Evolutionary conservation across 2,113 vertebrate species (phyloP), one percentile per base, ranked within the genome.

Genomic region (western clawed frog (Xenopus tropicalis)): DNA sequence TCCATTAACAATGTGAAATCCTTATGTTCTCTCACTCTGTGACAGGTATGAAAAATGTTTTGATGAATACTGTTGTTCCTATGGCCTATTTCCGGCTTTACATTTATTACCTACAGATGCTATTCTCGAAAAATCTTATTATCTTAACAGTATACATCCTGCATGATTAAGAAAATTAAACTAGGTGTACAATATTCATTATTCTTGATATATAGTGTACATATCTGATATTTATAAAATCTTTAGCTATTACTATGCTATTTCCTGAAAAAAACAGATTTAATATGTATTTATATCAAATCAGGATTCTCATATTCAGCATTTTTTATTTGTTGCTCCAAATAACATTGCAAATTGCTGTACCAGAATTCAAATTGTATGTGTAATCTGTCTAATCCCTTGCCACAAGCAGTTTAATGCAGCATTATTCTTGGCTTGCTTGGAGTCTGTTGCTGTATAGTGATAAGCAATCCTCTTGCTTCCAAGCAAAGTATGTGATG

Each of bases 371-470:
- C 70, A 44, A 81, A 76, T 79, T 78, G 13, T 77, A 17, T 48
- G 72, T 80, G 79, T 71, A 67, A 46, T 25, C 24, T 48, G 72
- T 80, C 78, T 71, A 65, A 46, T 21, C 24, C 63, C 12, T 56
- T 77, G 66, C 29, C 71, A 77, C 0, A 0, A 59, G 72, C 68
- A 66, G 23, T n/a, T 71, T 74, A 79, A 24, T 80, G 72, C 25
- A 59, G 43, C 29, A 24, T 46, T 81, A 81, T 71, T 78, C 68
- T 43, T 83, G 72, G 78, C 74, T 46, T 63, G 43, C 71, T 73
- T 77, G 83, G 83, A 70, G 58, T 77, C 70, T 79, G 74, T 80
- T 76, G 48, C 78, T 74, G 23, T 83, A 76, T 80, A 80, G 81
- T 80, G 74, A 81, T 69, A 82, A 81, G 72, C 72, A 78, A 77